Conservation (phyloP, 2,113 vertebrate species). For the Columba janthina region DNA sequence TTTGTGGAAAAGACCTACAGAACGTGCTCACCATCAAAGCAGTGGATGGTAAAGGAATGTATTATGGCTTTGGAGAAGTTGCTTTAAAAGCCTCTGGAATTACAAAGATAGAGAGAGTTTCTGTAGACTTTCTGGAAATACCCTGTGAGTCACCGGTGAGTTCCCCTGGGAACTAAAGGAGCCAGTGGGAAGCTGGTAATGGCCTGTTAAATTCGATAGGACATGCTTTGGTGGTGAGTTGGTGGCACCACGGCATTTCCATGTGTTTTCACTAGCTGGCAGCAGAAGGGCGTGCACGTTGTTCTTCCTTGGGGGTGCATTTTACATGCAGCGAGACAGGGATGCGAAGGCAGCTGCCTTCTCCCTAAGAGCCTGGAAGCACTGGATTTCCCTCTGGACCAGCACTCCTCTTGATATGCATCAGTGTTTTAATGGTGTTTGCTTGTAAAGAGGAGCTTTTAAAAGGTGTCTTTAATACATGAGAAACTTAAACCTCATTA, state of each 20-base stretch:
- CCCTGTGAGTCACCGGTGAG: not conserved
- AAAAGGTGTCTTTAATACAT: not conserved
- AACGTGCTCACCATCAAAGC: not conserved
- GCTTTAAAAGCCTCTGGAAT: conserved; percentile 5
- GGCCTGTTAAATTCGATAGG: not conserved
- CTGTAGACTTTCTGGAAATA: not conserved
- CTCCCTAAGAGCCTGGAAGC: not conserved
- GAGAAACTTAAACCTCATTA: not conserved
- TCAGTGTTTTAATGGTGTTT: not conserved
- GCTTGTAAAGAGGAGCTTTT: not conserved
- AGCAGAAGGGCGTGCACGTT: not conserved
- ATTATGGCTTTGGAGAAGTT: not conserved
- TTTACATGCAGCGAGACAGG: not conserved
- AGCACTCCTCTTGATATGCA: not conserved
- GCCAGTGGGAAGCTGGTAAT: not conserved
- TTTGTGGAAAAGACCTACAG: not conserved
- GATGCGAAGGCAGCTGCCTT: not conserved
- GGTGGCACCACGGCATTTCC: not conserved
- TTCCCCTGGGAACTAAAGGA: not conserved
- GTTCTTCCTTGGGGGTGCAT: not conserved
- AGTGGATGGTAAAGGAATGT: not conserved
- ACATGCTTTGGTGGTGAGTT: not conserved
- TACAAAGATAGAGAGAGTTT: not conserved
- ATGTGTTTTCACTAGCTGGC: not conserved
- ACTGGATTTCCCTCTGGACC: not conserved